Evolutionary conservation across 2,888 invertebrate species (phyloP).

Genomic region (Coenonympha glycerion): DNA sequence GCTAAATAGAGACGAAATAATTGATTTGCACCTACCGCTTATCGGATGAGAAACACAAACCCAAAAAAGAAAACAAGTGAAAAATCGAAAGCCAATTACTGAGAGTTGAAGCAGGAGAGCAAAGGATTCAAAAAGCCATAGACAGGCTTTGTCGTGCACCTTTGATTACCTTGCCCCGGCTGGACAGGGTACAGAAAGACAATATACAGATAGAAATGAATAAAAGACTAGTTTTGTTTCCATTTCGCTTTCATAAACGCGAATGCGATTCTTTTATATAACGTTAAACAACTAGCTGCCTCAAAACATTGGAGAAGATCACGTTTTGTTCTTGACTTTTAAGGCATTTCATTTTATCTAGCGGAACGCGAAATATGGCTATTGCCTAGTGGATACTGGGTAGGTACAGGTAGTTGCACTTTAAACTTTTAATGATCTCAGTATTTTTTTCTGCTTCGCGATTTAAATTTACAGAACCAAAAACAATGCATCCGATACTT

Average conservation of each 20-base stretch:
- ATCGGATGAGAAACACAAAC: conserved; percentile 12
- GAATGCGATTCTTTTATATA: conserved; percentile 31
- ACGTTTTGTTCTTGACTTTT: conserved; percentile 25
- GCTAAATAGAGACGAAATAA: background rate
- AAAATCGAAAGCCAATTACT: conserved; percentile 69
- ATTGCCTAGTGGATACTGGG: conserved; percentile 7
- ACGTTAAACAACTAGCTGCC: conserved; percentile 23
- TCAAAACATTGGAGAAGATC: conserved; percentile 24
- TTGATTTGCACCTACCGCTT: conserved; percentile 5
- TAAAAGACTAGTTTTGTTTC: conserved; percentile 41
- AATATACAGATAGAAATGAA: conserved; percentile 40
- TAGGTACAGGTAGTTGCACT: conserved; percentile 9
- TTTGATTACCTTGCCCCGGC: conserved; percentile 59
- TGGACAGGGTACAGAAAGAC: conserved; percentile 41
- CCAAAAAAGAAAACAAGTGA: conserved; percentile 30
- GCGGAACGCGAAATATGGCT: conserved; percentile 6
- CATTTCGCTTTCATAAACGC: conserved; percentile 31
- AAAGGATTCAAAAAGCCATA: conserved; percentile 62
- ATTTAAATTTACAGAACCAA: conserved; percentile 28
- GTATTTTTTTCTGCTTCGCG: conserved; percentile 22
- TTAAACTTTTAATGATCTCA: conserved; percentile 29
- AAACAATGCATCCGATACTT: conserved; percentile 32
- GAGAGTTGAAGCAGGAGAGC: conserved; percentile 55
- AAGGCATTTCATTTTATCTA: conserved; percentile 14
- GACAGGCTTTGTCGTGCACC: conserved; percentile 66